Percentiles rank a stretch among this genome's conserved stretches.
Conservation (phyloP, 2,113 vertebrate species). For the Gorilla gorilla region DNA sequence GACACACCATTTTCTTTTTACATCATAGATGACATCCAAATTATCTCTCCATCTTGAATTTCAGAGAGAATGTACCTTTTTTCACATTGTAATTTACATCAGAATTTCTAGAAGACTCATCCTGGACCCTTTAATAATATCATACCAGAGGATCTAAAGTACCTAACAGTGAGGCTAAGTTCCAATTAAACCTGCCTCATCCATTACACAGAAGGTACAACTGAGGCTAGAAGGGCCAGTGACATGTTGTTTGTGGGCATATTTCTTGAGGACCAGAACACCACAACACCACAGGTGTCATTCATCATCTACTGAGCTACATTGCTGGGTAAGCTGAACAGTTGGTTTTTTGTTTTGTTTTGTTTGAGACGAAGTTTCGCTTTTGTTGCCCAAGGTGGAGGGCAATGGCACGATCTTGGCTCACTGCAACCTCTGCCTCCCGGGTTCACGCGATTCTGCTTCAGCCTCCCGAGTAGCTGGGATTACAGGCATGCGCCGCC, state of each 20-base stretch:
- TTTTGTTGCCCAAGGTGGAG: too few species aligned
- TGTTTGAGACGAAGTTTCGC: too few species aligned
- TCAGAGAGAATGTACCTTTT: not conserved
- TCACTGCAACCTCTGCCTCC: too few species aligned
- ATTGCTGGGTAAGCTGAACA: not conserved
- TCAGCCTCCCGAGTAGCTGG: too few species aligned
- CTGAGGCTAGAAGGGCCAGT: not conserved
- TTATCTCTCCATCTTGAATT: not conserved
- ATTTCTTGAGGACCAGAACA: not conserved
- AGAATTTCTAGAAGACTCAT: not conserved
- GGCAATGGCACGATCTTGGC: too few species aligned
- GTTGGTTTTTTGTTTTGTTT: too few species aligned
- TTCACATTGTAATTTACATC: not conserved
- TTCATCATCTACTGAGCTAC: not conserved
- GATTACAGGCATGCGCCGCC: too few species aligned
- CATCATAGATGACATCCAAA: not conserved
- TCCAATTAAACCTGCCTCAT: not conserved
- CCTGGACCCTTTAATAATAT: not conserved
- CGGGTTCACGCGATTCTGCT: too few species aligned
- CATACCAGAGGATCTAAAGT: too few species aligned
- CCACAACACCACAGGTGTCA: rapidly evolving
- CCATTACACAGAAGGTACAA: not conserved
- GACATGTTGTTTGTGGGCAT: not conserved
- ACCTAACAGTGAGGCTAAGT: not conserved
- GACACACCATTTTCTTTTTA: not conserved